Base-by-base conservation (phyloP, 2,888 invertebrate genomes). In the Drosophila cognata region DNA sequence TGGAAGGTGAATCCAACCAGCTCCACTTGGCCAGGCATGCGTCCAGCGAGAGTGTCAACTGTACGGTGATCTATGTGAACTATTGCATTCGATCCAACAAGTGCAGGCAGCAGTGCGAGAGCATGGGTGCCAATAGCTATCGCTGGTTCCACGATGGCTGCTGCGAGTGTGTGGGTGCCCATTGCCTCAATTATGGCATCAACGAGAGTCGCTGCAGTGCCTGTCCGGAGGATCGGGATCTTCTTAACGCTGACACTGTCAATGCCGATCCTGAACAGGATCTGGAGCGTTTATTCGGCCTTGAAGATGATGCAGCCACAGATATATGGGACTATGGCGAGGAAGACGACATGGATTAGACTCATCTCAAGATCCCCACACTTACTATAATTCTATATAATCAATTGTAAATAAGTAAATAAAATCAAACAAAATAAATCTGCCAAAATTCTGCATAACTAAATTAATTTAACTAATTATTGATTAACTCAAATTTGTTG, bases 111-210 rank as follows among this genome's bases (percentile, higher is more conserved):
- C 88, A 91, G 73, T 93, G 93, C 68, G 92, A 92, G 62, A 93
- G 92, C 76, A 92, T 93, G 92, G 93, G 93, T 0, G 88, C 93
- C 10, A 91, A 81, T 59, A 92, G 92, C 93, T 98, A 94, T 94
- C 95, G 98, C 79, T 98, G 98, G 98, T 98, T 98, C 93, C 97
- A 98, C 93, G 97, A 98, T 91, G 98, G 98, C 6, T 98, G 98
- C 92, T 98, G 98, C 92, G 97, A 98, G 93, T 98, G 98, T 91
- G 95, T 98, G 57, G 98, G 98, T 3, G 95, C 96, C 78, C 96
- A 96, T 55, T 98, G 98, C 91, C 94, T 97, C 71, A 97, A 97
- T 92, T 98, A 97, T 92, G 98, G 98, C 13, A 96, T 97, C 85
- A 96, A 97, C 84, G 97, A 97, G 91, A 97, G 97, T 94, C 95